These are phyloP conservation scores for Oryzias sinensis DNA, from an alignment of 2,797 vertebrate species.

Conservation along the genomic window DNA sequence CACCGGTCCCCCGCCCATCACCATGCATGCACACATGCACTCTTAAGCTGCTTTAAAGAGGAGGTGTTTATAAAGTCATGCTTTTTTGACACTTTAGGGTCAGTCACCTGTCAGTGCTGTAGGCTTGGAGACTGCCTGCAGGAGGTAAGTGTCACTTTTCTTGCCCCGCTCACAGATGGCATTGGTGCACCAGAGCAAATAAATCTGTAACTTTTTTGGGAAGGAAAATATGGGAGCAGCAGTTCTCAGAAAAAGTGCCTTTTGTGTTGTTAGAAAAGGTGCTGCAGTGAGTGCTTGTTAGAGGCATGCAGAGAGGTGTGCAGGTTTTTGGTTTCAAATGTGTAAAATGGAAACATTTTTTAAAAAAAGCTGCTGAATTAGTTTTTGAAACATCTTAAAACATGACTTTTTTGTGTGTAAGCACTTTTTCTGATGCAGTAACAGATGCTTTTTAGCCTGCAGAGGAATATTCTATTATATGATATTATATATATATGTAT, in stretches of 20 bases:
- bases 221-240: conserved; percentile 5
- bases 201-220: conserved; percentile 15
- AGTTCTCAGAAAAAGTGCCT: conserved; percentile 4
- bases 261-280: not conserved
- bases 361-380: not conserved
- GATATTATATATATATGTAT: not conserved
- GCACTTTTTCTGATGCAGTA: not conserved
- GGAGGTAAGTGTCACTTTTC: conserved; percentile 57
- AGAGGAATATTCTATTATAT: not conserved
- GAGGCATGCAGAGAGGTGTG: not conserved
- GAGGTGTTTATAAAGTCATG: conserved; percentile 65
- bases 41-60: conserved; percentile 45
- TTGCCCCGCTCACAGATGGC: conserved; percentile 5
- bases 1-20: conserved; percentile 47
- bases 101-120: conserved; percentile 44
- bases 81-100: conserved; percentile 48
- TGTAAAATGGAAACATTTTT: not conserved
- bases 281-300: conserved; percentile 8
- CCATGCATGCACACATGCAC: conserved; percentile 28
- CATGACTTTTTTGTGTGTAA: no score
- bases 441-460: no score
- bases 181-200: conserved; percentile 15
- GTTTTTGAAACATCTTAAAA: no score
- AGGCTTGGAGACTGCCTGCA: conserved; percentile 40
- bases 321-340: not conserved